Conservation (phyloP, 1,140 invertebrate genomes). For the Zaprionus nigranus region DNA sequence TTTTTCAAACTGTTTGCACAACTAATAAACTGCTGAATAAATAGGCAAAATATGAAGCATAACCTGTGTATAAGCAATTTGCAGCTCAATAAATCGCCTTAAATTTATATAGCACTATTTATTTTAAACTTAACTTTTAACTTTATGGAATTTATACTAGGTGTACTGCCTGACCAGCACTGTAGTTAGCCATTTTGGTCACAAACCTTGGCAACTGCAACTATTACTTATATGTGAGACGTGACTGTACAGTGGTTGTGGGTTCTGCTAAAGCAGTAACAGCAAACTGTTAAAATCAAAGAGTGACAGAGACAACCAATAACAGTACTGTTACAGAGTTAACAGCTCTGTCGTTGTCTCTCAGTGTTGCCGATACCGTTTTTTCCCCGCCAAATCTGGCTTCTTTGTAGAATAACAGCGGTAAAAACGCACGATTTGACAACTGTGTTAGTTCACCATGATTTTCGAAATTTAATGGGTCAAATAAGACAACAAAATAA, state of each 20-base stretch:
- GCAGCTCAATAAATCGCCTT: neutral
- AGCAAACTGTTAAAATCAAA: neutral
- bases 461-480: neutral
- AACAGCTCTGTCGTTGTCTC: no score
- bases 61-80: neutral
- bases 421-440: no score
- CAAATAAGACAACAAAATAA: neutral
- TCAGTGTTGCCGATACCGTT: neutral
- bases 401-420: neutral
- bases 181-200: slow-evolving; percentile 1
- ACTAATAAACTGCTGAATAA: slow-evolving; percentile 22
- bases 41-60: slow-evolving; percentile 1
- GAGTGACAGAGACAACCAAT: neutral
- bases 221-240: neutral
- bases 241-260: slow-evolving; percentile 4
- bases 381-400: neutral
- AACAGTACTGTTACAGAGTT: no score
- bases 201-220: neutral
- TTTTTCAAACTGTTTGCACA: slow-evolving; percentile 28
- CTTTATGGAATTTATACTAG: neutral
- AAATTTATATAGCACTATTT: neutral
- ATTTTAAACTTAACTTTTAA: neutral
- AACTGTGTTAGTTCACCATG: neutral
- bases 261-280: neutral
- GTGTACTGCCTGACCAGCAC: neutral